Evolutionary conservation across 2,113 vertebrate genomes (phyloP), one percentile per base, ranked within the genome.

Genomic region (Anoplopoma fimbria): DNA sequence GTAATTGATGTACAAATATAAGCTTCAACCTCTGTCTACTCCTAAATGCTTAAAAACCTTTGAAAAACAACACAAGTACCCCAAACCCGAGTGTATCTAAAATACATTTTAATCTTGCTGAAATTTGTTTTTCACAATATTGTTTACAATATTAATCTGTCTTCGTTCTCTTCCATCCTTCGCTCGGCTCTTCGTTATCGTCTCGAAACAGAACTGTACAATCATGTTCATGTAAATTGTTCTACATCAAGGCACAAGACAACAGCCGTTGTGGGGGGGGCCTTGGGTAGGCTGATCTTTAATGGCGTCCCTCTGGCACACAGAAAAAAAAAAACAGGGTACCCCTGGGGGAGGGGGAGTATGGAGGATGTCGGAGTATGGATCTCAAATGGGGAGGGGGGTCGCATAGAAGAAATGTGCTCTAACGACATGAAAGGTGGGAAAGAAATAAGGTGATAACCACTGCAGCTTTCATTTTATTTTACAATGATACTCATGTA

Each of bases 101-200:
- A 99, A 98, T 98, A 97, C 95, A 95, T 95, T 98, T 98, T 97
- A 98, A 97, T 98, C 94, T 96, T 96, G 96, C 94, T 85, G 95
- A 97, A 96, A 97, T 97, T 85, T 95, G 68, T 92, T 58, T 91
- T 92, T 91, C 91, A 94, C 92, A 94, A 93, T 93, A 87, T 93
- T 77, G 84, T 93, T 94, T 89, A 94, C 93, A 94, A 92, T 91
- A 92, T 92, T 83, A 87, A 90, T 92, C 65, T 79, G 75, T 83
- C 89, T 76, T 87, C 81, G 7, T 88, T 92, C 85, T 93, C 95
- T 95, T 90, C 55, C 93, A 25, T 90, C 40, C 13, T 42, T 86
- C 71, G 67, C 74, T 83, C 61, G 38, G 81, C 63, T 88, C 89
- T 86, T 90, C 88, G 74, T 88, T 49, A 67, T 63, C 62, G 25